A percentile compares a stretch with the other conserved stretches of the same genome.
phyloP scores from a whole-genome alignment of 2,888 invertebrate genomes.

The Mimas tiliae region DNA sequence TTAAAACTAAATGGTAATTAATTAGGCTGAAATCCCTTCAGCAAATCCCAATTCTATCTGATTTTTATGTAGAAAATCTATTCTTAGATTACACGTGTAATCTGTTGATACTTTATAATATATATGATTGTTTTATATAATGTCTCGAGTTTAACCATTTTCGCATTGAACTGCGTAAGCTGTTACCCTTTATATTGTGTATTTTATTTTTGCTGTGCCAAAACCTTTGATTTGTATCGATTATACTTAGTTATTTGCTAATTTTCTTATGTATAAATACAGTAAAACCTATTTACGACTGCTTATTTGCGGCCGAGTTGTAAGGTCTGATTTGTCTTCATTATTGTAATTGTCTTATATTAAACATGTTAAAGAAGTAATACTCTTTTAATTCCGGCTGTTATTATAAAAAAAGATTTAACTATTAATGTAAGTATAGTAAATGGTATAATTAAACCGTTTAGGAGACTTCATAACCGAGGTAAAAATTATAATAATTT shows the following conservation, averaged over 20 bases:
- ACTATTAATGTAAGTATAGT: too few relatives aligned
- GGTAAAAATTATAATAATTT: too few relatives aligned
- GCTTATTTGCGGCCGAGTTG: slow-evolving; percentile 7
- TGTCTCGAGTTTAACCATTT: background rate
- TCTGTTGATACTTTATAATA: too few relatives aligned
- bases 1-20: too few relatives aligned
- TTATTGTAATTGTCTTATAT: slow-evolving; percentile 24
- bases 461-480: too few relatives aligned
- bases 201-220: slow-evolving; percentile 16
- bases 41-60: too few relatives aligned
- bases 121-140: too few relatives aligned
- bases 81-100: too few relatives aligned
- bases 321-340: slow-evolving; percentile 26
- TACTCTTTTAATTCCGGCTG: background rate
- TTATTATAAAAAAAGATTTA: too few relatives aligned
- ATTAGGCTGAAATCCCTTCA: too few relatives aligned
- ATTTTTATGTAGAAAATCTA: too few relatives aligned
- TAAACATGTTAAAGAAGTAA: slow-evolving; percentile 10
- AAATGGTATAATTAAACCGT: too few relatives aligned
- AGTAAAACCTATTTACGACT: slow-evolving; percentile 5
- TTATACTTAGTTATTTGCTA: slow-evolving; percentile 2
- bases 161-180: background rate
- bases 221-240: slow-evolving; percentile 13
- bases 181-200: background rate
- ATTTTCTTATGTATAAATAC: background rate